Evolutionary conservation across 1,140 invertebrate species (phyloP), one percentile per base, ranked within the genome.

Genomic region (Limonius californicus): DNA sequence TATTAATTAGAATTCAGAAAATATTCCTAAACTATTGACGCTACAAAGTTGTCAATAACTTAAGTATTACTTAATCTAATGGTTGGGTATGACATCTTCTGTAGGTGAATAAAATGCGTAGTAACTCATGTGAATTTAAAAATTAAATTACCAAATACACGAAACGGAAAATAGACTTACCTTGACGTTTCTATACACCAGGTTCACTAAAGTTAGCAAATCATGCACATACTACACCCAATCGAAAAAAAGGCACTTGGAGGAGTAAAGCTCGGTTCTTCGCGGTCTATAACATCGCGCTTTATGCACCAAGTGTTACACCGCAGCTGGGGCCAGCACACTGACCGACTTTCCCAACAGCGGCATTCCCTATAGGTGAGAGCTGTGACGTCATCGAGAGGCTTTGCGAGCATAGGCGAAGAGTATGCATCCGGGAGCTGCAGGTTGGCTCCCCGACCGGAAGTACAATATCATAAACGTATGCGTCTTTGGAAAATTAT

Each of bases 291-390:
- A 27, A 27, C 50, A 54, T 19, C 20, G 50, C 20, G 20, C 20
- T 19, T 19, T 18, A 54, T 19, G 16, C 16, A 21, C 9, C 20
- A 23, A 54, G 16, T 18, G 20, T 12, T 18, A 6, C 4, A 54
- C 8, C 2, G 50, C 16, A 54, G 16, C 15, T 19, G 50, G 2
- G 16, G 16, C 16, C 20, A 19, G 50, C 43, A 57, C 66, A 73
- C 64, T 73, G 72, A 73, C 72, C 72, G 72, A 73, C 72, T 73
- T 73, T 73, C 72, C 16, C 42, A 50, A 68, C 62, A 62, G 65
- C 68, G 66, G 62, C 59, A 68, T 68, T 71, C 65, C 65, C 69
- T 62, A 63, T 62, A 62, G 72, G 70, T 71, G 70, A 73, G 72
- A 72, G 72, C 70, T 59, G 66, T 73, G 70, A 72, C 72, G 70